phyloP scores from a whole-genome alignment of 2,797 vertebrate genomes.

The Coregonus sp. region DNA sequence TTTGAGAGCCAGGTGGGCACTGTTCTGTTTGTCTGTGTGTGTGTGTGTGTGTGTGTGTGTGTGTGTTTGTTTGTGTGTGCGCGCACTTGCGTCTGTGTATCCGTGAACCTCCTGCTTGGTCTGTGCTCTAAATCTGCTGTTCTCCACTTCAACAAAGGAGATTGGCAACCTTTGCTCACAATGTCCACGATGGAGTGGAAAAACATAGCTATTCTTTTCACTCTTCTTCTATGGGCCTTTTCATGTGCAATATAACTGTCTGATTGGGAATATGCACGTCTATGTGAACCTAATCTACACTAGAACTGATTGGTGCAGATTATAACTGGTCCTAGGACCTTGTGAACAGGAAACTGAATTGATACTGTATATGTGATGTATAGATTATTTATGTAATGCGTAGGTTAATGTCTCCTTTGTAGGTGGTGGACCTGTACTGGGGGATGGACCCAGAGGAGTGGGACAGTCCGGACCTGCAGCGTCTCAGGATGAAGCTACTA shows the following conservation, averaged over 20 bases:
- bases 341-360: no score
- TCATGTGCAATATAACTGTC: no score
- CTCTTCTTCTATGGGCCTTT: no score
- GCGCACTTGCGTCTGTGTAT: not conserved
- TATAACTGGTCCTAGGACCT: no score
- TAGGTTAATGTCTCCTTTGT: conserved; percentile 23
- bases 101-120: not conserved
- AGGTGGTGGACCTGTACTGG: conserved; percentile 99
- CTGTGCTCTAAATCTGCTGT: conserved; percentile 1
- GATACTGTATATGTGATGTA: no score
- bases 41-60: not conserved
- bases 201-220: no score
- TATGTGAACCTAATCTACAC: no score
- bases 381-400: no score
- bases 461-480: conserved; percentile 93
- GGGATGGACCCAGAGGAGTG: conserved; percentile 90
- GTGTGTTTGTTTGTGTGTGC: conserved; percentile 15
- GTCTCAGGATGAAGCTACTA: conserved; percentile 92
- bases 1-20: no score
- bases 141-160: not conserved
- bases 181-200: not conserved
- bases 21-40: not conserved
- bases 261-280: no score
- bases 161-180: not conserved
- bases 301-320: no score